Evolutionary conservation across 1,140 invertebrate genomes (phyloP), one percentile per base, ranked within the genome.

Genomic region (Pissodes strobi): DNA sequence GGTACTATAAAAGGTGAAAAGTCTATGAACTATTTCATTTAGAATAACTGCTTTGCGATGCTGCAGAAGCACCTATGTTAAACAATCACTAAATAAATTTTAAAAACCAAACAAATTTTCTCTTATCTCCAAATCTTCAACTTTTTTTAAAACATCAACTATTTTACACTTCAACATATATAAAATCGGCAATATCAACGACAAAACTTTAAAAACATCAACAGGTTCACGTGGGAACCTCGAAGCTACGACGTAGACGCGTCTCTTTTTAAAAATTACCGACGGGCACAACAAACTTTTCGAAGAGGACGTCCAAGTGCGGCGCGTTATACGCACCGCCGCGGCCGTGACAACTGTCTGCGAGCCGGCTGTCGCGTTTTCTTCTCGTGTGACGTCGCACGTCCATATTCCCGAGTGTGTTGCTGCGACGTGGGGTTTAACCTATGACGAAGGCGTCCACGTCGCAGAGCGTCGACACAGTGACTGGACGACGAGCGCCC

Each of bases 1-100:
- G 39, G 39, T 4, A n/a, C 39, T 43, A 43, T 12, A 43, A n/a
- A 43, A 12, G 10, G 15, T 43, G 10, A 53, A 39, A 53, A 53
- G 17, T 27, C 49, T 63, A 63, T 30, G 48, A 62, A 63, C 60
- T 63, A 63, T 43, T 23, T 55, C 41, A 63, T 63, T 63, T 63
- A 63, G 61, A 63, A 63, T 63, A 46, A 37, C 63, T 58, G 63
- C 63, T 57, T 57, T 57, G 51, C 46, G 55, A 57, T 51, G 56
- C 56, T 53, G 59, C 56, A 34, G 51, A 63, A 55, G 61, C 49
- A 63, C 49, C 61, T 62, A 62, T 22, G 10, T 45, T 21, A 15
- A 59, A 59, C 27, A 21, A 48, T 52, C 61, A 62, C 51, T 46
- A 38, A 61, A 63, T 12, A 45, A 53, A 62, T n/a, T 34, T 27